Base-by-base conservation (phyloP, 1,140 invertebrate genomes). In the Apis cerana region DNA sequence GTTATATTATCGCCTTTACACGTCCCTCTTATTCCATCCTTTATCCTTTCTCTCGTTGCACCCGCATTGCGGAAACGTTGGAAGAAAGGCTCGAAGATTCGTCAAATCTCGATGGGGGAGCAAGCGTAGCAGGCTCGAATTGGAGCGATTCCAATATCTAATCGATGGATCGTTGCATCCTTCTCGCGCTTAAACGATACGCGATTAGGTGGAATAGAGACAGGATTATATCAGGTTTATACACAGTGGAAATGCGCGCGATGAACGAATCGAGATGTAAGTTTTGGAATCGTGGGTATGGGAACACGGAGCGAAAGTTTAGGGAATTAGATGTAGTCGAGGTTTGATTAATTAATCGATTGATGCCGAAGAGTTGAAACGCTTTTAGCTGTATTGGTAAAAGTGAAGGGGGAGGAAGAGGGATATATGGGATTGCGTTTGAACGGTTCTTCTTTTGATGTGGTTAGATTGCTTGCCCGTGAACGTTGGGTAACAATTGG, bases 1-100 rank as follows among this genome's bases (percentile, higher is more conserved):
- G 79, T 87, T 90, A 90, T 85, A 83, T 89, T 83, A 85, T 90
- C 85, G 79, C 82, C 80, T 67, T 77, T 48, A 52, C 5, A 52
- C 33, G 8, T 15, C 61, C 64, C 23, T 17, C 19, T 21, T 50
- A 43, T 61, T 21, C 23, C 4, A 15, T 10, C 2, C 2, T 7
- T 11, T 13, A 7, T n/a, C 4, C 0, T 9, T 11, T 5, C 50
- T 13, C n/a, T 2, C 15, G 9, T 72, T 43, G 33, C 33, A 43
- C 64, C 84, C 81, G 85, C 89, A 91, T 70, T 90, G 89, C 88
- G 90, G 86, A 87, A 33, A 70, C 89, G 85, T 90, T 90, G 82
- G 87, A 48, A n/a, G 72, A 75, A 82, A 91, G 89, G 87, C 89
- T 86, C 52, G 80, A 64, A 86, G 88, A 91, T 91, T 89, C 88